Evolutionary conservation across 2,888 invertebrate genomes (phyloP).

Genomic region (Pristionchus maxplancki): DNA sequence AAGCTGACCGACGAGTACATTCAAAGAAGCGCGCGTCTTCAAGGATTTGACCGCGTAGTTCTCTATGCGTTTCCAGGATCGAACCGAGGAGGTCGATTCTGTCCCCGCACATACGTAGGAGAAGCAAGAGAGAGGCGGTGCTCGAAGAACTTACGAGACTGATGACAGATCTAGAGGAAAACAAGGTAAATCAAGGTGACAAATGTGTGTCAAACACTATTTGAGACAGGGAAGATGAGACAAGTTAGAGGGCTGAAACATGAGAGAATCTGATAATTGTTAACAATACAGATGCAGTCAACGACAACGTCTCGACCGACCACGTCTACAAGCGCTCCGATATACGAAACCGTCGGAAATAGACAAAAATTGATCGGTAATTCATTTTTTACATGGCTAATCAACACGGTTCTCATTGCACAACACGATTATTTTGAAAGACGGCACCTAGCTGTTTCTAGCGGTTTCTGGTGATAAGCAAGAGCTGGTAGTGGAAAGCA

Average conservation of each 20-base stretch:
- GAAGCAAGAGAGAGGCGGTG: slow-evolving; percentile 57
- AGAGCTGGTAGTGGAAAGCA: not conserved
- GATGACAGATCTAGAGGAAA: slow-evolving; percentile 15
- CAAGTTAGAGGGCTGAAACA: too few relatives aligned
- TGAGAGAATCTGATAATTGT: not conserved
- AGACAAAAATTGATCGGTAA: slow-evolving; percentile 66
- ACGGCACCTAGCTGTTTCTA: too few relatives aligned
- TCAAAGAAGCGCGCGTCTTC: too few relatives aligned
- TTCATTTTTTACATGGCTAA: not conserved
- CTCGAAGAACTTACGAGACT: slow-evolving; percentile 52
- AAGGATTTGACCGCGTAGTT: too few relatives aligned
- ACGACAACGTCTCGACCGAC: slow-evolving; percentile 6
- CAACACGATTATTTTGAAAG: too few relatives aligned
- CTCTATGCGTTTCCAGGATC: slow-evolving; percentile 58
- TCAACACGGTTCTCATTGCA: too few relatives aligned
- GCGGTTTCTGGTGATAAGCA: not conserved
- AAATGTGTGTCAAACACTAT: not conserved
- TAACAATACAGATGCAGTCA: not conserved
- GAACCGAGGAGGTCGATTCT: slow-evolving; percentile 72
- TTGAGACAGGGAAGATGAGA: not conserved
- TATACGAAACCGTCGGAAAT: slow-evolving; percentile 47
- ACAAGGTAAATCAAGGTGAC: not conserved
- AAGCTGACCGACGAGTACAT: too few relatives aligned
- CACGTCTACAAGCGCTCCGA: slow-evolving; percentile 41
- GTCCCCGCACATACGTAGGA: slow-evolving; percentile 70